phyloP scores from a whole-genome alignment of 2,888 invertebrate species.

The Nudaria mundana region DNA sequence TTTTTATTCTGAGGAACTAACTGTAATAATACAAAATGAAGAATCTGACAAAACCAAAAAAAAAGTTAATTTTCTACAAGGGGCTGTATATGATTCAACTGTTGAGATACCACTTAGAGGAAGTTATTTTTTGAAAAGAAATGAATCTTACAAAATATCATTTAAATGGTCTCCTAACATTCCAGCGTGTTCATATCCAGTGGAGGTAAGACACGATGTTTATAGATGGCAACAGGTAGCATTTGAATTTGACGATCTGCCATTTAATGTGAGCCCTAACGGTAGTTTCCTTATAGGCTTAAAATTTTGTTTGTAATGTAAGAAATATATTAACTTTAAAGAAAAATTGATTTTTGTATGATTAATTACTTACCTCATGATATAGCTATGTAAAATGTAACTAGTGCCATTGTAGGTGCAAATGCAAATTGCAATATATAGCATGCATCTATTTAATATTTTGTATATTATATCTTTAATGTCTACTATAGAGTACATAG shows the following conservation, averaged over 20 bases:
- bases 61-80: slow-evolving; percentile 59
- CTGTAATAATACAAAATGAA: slow-evolving; percentile 58
- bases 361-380: not conserved
- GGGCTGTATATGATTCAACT: slow-evolving; percentile 66
- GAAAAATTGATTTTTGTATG: not conserved
- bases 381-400: no score
- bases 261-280: slow-evolving; percentile 42
- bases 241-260: slow-evolving; percentile 70
- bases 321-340: not conserved
- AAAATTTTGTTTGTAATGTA: slow-evolving; percentile 62
- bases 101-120: slow-evolving; percentile 64
- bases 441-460: no score
- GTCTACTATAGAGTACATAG: no score
- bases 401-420: no score
- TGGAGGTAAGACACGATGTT: slow-evolving; percentile 59
- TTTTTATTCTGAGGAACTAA: slow-evolving; percentile 65
- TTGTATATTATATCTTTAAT: no score
- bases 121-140: slow-evolving; percentile 66
- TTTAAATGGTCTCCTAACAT: slow-evolving; percentile 64
- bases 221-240: slow-evolving; percentile 56
- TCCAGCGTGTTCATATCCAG: slow-evolving; percentile 60
- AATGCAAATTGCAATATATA: no score
- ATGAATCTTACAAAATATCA: slow-evolving; percentile 68
- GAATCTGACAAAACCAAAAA: slow-evolving; percentile 56
- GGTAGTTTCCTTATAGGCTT: slow-evolving; percentile 71